Evolutionary conservation across 2,797 vertebrate species (phyloP), one percentile per base, ranked within the genome.

Genomic region (Valencia hispanica): DNA sequence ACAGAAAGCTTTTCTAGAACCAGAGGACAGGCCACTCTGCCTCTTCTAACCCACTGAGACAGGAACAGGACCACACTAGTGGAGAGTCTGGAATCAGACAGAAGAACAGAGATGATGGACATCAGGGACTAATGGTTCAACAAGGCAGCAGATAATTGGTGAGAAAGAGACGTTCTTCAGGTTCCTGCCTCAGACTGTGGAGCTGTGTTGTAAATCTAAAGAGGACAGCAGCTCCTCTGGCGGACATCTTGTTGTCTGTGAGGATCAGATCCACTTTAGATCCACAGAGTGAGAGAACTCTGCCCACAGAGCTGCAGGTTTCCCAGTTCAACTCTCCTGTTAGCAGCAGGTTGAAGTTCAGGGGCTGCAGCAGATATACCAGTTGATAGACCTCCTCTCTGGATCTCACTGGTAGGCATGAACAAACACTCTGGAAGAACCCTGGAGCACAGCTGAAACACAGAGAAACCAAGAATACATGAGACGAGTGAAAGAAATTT

Each of bases 181-280:
- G 36, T 70, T 76, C 66, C 74, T 59, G 88, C 89, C 83, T 86
- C 51, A 92, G 87, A 77, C 84, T 88, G 65, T 81, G 77, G 0
- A 92, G 78, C 2, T 68, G 80, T 75, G 48, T 68, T 17, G 69
- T 70, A 5, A 15, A n/a, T 78, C 51, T 85, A 11, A 93, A 83
- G n/a, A 92, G 72, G 32, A 83, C 68, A 0, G 59, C 77, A 11
- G 75, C 74, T 74, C 70, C 84, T 75, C 47, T 70, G 53, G 70
- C 66, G 75, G 89, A 87, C 50, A 89, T 83, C 50, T 71, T 75
- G 32, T 0, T 69, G 47, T 79, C 69, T 25, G 68, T 89, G 25
- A 93, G 81, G 53, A 20, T 79, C 39, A 92, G 89, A 61, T 86
- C 69, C 78, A 91, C 81, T 3, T 73, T 72, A 20, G 83, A 84